Evolutionary conservation across 2,888 invertebrate species (phyloP).

Genomic region (Meloe dianella): DNA sequence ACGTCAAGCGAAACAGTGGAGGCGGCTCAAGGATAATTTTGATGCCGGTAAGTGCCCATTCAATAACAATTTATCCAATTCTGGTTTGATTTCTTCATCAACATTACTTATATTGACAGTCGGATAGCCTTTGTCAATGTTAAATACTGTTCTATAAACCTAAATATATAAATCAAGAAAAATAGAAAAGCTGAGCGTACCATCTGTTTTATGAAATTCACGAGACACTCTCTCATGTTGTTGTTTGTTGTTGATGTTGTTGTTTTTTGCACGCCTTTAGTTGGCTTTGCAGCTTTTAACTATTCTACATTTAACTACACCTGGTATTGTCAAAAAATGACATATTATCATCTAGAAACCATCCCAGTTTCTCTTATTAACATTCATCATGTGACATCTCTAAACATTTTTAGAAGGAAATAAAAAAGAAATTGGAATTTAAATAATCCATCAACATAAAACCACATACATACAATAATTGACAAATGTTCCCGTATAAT

Average conservation of each 20-base stretch:
- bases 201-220: constrained; percentile 6
- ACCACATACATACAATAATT: background rate
- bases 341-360: background rate
- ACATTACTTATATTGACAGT: background rate
- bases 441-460: background rate
- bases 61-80: background rate
- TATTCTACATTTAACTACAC: background rate
- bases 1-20: constrained; percentile 81
- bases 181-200: background rate
- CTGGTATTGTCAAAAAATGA: constrained; percentile 6
- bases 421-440: background rate
- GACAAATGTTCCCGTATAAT: background rate
- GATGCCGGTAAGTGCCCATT: constrained; percentile 70
- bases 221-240: background rate
- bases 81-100: background rate
- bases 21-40: constrained; percentile 76
- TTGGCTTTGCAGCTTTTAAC: background rate
- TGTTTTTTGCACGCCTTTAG: background rate
- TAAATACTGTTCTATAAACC: constrained; percentile 4
- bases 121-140: background rate
- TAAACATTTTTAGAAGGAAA: background rate
- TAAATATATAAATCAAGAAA: constrained; percentile 1
- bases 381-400: background rate
- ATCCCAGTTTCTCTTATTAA: background rate
- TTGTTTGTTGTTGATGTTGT: background rate